Conservation (phyloP, 2,113 vertebrate species). For the Peromyscus leucopus region DNA sequence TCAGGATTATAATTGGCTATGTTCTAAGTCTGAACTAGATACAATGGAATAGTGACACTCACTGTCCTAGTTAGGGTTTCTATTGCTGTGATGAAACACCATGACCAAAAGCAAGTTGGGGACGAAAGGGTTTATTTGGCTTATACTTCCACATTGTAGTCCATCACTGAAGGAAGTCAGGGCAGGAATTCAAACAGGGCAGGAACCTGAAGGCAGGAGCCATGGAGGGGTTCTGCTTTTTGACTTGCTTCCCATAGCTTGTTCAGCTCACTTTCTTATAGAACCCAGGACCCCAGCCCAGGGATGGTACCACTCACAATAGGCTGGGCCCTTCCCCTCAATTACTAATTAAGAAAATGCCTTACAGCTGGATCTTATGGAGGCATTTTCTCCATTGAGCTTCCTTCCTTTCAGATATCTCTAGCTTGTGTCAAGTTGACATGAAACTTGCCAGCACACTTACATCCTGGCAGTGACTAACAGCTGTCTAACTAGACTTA, state of each 20-base stretch:
- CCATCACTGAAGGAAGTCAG: background rate
- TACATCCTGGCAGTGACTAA: background rate
- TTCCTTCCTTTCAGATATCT: background rate
- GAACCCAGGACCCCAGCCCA: background rate
- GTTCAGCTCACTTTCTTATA: background rate
- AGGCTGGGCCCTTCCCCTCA: background rate
- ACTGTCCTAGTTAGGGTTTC: background rate
- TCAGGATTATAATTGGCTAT: background rate
- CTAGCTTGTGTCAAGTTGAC: background rate
- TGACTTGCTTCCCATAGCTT: background rate
- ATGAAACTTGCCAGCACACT: background rate
- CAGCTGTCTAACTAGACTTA: background rate
- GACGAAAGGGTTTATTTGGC: background rate
- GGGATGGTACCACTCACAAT: background rate
- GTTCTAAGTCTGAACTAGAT: background rate
- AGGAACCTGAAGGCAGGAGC: background rate
- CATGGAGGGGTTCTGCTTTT: background rate
- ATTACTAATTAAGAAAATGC: background rate
- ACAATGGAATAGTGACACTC: background rate
- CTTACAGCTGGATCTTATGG: background rate
- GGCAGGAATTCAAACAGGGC: background rate
- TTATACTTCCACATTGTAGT: background rate
- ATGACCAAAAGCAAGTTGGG: background rate
- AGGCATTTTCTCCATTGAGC: background rate
- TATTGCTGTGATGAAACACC: background rate